Percentiles rank a stretch among this genome's conserved stretches.
phyloP scores from a whole-genome alignment of 2,888 invertebrate species.

The Tridacna gigas region DNA sequence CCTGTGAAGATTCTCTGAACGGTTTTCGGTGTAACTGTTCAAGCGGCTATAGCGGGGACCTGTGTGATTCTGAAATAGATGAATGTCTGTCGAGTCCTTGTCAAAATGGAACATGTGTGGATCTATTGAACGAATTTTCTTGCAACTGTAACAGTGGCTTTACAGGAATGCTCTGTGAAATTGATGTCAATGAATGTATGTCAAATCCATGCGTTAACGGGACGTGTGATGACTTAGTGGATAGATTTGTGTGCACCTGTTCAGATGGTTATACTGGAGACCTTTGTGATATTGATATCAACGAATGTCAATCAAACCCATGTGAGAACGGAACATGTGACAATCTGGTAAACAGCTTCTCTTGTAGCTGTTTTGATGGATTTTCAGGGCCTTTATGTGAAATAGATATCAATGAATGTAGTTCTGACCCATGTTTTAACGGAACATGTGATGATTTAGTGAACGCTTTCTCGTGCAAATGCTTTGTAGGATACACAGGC shows the following conservation, averaged over 20 bases:
- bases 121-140: neutral
- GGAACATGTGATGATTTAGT: constrained; percentile 61
- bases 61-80: constrained; percentile 3
- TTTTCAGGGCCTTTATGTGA: neutral
- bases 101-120: neutral
- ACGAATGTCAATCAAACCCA: constrained; percentile 8
- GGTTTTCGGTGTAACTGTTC: neutral
- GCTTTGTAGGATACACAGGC: constrained; percentile 61
- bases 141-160: neutral
- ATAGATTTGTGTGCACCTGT: neutral
- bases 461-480: constrained; percentile 64
- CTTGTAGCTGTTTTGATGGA: neutral
- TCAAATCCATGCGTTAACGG: constrained; percentile 11
- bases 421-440: constrained; percentile 26
- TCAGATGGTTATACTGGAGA: constrained; percentile 1
- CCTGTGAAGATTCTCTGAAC: neutral
- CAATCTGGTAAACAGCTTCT: neutral
- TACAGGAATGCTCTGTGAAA: neutral
- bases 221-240: constrained; percentile 43
- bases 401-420: neutral
- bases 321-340: neutral
- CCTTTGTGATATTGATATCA: neutral
- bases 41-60: neutral
- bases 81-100: constrained; percentile 4
- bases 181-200: constrained; percentile 7